Percentiles rank a stretch among this genome's conserved stretches.
Conservation (phyloP, 1,140 invertebrate genomes). For the Achatina immaculata region DNA sequence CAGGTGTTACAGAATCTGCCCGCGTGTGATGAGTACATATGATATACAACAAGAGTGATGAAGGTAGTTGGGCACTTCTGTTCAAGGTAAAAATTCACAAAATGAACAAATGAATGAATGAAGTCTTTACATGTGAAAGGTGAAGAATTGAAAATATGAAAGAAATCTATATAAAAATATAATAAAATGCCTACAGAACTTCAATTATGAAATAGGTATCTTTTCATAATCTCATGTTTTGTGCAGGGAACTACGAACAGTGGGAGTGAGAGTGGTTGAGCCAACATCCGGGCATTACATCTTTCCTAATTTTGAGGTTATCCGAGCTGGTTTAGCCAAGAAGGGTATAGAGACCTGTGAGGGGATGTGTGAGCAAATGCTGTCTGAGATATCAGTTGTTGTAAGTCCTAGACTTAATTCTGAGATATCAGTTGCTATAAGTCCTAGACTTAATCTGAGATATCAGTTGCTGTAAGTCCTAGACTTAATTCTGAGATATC, state of each 20-base stretch:
- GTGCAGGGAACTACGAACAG: constrained; percentile 59
- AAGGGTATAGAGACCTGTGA: constrained; percentile 57
- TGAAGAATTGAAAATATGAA: too few species aligned
- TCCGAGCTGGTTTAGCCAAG: constrained; percentile 48
- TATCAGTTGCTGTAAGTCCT: neutral
- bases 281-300: constrained; percentile 65
- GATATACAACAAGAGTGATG: constrained; percentile 63
- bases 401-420: constrained; percentile 49
- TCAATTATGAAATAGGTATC: neutral
- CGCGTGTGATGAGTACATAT: constrained; percentile 59
- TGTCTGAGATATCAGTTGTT: constrained; percentile 57
- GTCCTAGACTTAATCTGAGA: neutral
- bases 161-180: too few species aligned
- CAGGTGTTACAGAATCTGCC: constrained; percentile 56
- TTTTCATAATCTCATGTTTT: neutral
- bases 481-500: neutral
- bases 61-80: constrained; percentile 52
- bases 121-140: neutral
- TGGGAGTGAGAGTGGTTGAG: constrained; percentile 55
- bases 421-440: neutral
- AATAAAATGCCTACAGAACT: neutral
- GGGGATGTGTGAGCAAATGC: constrained; percentile 60
- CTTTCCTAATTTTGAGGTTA: constrained; percentile 64
- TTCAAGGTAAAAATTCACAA: constrained; percentile 49
- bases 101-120: constrained; percentile 1